Base-by-base conservation (phyloP, 1,140 invertebrate species). In the Lordiphosa collinella region DNA sequence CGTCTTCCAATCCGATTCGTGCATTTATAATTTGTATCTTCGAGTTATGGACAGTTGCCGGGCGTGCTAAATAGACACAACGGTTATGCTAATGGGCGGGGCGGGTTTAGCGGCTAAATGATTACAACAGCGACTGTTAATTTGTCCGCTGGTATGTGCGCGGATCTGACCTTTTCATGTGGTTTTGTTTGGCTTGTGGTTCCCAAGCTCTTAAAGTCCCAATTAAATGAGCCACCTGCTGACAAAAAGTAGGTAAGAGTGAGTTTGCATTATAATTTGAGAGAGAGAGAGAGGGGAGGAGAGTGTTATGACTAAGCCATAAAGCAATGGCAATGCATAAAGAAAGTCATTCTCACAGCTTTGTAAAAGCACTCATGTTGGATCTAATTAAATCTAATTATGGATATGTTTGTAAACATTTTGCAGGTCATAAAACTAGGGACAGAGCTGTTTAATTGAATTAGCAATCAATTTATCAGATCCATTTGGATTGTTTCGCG, bases 1-100 rank as follows among this genome's bases (percentile, higher is more conserved):
- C 44, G 38, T 57, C 49, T 57, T 44, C 61, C 36, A 56, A 46
- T 56, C 34, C 41, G 40, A 60, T 60, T 82, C 76, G 76, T 80
- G 76, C 76, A 80, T 80, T 75, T 71, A 76, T 82, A 82, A 80
- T 80, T 80, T 71, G 76, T 67, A 76, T 59, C 66, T 71, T 46
- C 49, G 22, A 41, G 22, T 50, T 31, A 44, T 13, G 40, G 31
- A 57, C 37, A 35, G 75, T 72, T 79, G 75, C 70, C 58, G 52
- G 61, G 66, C 65, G 58, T 70, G 78, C 71, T 61, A 51, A 65
- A 52, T 60, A 59, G 38, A 36, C n/a, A 51, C 66, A 63, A 64
- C 61, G 62, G 41, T 71, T 75, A 80, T 82, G 75, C 76, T 80
- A 80, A 80, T 82, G 37, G 43, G 49, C 51, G 48, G 60, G 55